phyloP scores from a whole-genome alignment of 1,140 invertebrate genomes.

The Aphelenchoides avenae region DNA sequence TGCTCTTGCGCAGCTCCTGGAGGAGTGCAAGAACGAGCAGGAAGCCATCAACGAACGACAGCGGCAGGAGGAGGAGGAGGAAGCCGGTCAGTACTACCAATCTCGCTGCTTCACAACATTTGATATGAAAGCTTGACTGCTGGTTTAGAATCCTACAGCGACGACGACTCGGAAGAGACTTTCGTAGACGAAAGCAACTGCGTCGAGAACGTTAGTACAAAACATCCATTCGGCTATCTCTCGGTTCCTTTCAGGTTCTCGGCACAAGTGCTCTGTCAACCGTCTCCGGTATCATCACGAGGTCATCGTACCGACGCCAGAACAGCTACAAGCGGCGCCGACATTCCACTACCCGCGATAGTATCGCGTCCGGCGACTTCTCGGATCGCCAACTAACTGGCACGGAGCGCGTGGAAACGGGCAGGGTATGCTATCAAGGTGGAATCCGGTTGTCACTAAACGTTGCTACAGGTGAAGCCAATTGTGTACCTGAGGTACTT shows the following conservation, averaged over 20 bases:
- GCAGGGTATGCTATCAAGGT: constrained; percentile 31
- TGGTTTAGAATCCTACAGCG: too few relatives aligned
- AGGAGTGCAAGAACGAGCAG: constrained; percentile 17
- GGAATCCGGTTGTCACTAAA: neutral
- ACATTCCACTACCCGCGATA: constrained; percentile 27
- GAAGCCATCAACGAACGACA: constrained; percentile 11
- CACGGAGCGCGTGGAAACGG: constrained; percentile 53
- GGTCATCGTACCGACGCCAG: constrained; percentile 29
- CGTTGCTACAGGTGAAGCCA: constrained; percentile 41
- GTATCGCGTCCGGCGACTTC: constrained; percentile 16
- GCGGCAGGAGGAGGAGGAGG: constrained; percentile 6
- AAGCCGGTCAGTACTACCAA: too few relatives aligned
- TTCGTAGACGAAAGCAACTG: constrained; percentile 33
- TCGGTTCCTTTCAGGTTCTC: constrained; percentile 27
- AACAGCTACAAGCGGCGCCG: constrained; percentile 18
- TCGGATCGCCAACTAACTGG: constrained; percentile 21
- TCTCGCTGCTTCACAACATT: too few relatives aligned
- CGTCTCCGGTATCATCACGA: constrained; percentile 48
- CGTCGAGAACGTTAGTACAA: constrained; percentile 42
- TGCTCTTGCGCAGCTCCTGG: constrained; percentile 11
- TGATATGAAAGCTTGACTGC: too few relatives aligned
- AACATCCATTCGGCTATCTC: too few relatives aligned
- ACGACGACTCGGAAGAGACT: constrained; percentile 31
- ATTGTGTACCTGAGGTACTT: constrained; percentile 50
- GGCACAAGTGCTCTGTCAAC: constrained; percentile 54